A percentile compares a stretch with the other conserved stretches of the same genome.
Conservation (phyloP, 1,140 invertebrate genomes). For the Sminthurides bifidus region DNA sequence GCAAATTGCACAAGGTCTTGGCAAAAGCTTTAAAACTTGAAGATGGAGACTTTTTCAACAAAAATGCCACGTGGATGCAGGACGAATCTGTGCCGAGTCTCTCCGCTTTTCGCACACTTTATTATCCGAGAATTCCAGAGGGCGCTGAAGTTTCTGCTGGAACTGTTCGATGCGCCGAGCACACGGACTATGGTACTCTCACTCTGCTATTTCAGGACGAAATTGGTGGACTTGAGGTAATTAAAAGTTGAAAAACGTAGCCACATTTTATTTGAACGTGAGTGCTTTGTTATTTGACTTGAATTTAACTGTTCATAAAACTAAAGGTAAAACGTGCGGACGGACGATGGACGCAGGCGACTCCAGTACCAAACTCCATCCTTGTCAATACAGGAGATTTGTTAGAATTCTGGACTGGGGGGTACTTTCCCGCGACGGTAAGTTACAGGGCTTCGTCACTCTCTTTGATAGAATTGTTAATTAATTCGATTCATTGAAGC, state of each 20-base stretch:
- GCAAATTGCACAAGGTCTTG: slow-evolving; percentile 1
- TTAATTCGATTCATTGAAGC: not conserved
- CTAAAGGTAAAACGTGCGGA: slow-evolving; percentile 37
- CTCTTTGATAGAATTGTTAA: not conserved
- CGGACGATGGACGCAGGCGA: slow-evolving; percentile 58
- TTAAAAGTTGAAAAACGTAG: not conserved
- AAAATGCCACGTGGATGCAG: not conserved
- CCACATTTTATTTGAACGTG: not conserved
- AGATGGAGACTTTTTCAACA: slow-evolving; percentile 6
- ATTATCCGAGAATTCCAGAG: slow-evolving; percentile 18
- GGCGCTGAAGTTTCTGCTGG: not conserved
- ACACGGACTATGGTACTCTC: slow-evolving; percentile 22
- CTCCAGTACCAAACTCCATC: slow-evolving; percentile 63
- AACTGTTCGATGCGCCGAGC: slow-evolving; percentile 17
- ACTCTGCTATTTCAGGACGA: slow-evolving; percentile 27
- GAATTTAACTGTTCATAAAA: not conserved
- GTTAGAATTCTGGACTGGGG: slow-evolving; percentile 60
- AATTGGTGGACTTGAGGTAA: slow-evolving; percentile 20
- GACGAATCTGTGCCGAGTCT: not conserved
- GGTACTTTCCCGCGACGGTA: slow-evolving; percentile 55
- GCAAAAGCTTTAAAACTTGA: not conserved
- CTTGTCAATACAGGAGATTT: slow-evolving; percentile 66
- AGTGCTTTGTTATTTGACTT: not conserved
- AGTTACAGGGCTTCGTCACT: slow-evolving; percentile 32
- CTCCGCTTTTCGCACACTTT: slow-evolving; percentile 3